Evolutionary conservation across 2,113 vertebrate genomes (phyloP), one percentile per base, ranked within the genome.

Genomic region (Pagrus major): DNA sequence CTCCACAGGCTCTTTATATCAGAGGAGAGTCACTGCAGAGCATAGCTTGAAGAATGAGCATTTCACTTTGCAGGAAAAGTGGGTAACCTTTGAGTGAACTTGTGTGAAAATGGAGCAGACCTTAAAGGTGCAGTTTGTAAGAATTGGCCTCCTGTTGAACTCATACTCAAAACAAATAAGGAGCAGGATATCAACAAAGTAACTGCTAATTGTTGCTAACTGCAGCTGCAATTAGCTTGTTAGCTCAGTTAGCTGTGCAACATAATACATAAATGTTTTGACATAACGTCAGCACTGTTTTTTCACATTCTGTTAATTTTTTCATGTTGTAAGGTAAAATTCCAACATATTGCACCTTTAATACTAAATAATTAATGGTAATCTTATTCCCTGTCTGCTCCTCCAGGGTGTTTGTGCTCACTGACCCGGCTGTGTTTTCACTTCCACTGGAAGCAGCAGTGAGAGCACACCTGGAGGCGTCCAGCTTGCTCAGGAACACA

Each of bases 331-430:
- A n/a, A n/a, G n/a, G n/a, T n/a, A n/a, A n/a, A n/a, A n/a, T n/a
- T n/a, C n/a, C n/a, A n/a, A n/a, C n/a, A n/a, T n/a, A n/a, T n/a
- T n/a, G n/a, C n/a, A n/a, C n/a, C n/a, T 16, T 46, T 14, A 56
- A 70, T 2, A 37, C n/a, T 27, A 8, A 21, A 12, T 35, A 6
- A 51, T 12, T 15, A 54, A 58, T 11, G 23, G 0, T 61, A 37
- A 7, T 31, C 52, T 31, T 21, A 23, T 33, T 31, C n/a, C 18
- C n/a, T 49, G 44, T 9, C 14, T 51, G 14, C 20, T 31, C 49
- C 63, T 65, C 0, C 87, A 97, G 96, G 92, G 95, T 97, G 91
- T 95, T 98, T 86, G 91, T 97, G 84, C 96, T 97, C 42, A 94
- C 95, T 5, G 97, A 97, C 59, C 96, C 96, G 0, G 92, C 93